These are phyloP conservation scores for Ctenoplectra terminalis DNA, from an alignment of 1,140 invertebrate species.

Conservation along the genomic window DNA sequence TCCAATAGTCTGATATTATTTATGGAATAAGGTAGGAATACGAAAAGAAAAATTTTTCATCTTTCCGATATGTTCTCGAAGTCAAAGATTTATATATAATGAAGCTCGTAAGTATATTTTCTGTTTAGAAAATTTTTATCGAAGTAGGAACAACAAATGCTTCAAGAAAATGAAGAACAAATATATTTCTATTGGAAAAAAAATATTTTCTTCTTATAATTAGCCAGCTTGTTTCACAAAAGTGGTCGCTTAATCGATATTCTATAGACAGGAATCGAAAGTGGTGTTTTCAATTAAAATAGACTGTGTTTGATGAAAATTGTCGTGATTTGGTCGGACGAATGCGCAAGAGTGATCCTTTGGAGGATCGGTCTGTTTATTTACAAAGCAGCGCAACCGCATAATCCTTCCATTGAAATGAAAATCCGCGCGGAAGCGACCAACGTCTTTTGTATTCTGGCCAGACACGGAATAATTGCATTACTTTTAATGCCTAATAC, in stretches of 20 bases:
- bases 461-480: not conserved
- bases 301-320: not conserved
- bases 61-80: too few relatives aligned
- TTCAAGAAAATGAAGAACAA: not conserved
- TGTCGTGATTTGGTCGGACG: slow-evolving; percentile 32
- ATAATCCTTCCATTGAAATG: slow-evolving; percentile 29
- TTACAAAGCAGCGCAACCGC: not conserved
- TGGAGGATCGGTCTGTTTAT: slow-evolving; percentile 10
- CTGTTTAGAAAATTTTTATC: too few relatives aligned
- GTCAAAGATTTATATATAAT: too few relatives aligned
- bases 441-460: not conserved
- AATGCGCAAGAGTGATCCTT: not conserved
- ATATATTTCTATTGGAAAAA: not conserved
- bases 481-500: not conserved
- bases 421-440: slow-evolving; percentile 4
- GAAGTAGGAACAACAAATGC: not conserved
- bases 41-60: too few relatives aligned
- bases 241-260: too few relatives aligned
- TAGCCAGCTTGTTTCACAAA: too few relatives aligned
- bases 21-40: too few relatives aligned
- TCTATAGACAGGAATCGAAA: too few relatives aligned
- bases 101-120: too few relatives aligned
- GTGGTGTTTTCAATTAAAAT: too few relatives aligned
- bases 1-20: too few relatives aligned
- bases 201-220: slow-evolving; percentile 19